phyloP scores from a whole-genome alignment of 1,140 invertebrate species.

The Scaptomyza montana region DNA sequence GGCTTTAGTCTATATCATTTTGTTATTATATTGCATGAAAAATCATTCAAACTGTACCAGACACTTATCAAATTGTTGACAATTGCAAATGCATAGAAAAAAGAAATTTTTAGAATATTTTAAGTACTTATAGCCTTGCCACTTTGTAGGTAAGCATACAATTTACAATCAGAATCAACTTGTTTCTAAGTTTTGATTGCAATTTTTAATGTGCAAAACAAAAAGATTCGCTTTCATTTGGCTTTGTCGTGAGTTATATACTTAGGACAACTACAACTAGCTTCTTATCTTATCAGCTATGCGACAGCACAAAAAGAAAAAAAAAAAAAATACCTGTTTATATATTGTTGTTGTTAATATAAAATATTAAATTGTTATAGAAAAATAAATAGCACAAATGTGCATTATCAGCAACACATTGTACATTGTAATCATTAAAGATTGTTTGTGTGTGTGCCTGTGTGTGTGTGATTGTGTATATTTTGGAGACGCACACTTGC shows the following conservation, averaged over 20 bases:
- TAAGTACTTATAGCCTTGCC: no score
- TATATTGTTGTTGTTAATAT: conserved; percentile 32
- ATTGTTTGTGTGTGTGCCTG: neutral
- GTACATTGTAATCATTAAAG: conserved; percentile 35
- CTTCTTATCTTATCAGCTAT: conserved; percentile 48
- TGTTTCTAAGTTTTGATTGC: neutral
- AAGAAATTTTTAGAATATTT: no score
- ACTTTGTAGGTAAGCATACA: no score
- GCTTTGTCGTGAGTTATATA: conserved; percentile 4
- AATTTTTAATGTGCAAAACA: conserved; percentile 2
- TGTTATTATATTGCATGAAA: neutral
- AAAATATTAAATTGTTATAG: conserved; percentile 46
- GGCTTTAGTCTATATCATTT: no score
- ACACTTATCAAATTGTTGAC: no score
- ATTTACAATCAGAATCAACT: no score
- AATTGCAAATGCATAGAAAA: no score
- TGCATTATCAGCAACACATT: conserved; percentile 67
- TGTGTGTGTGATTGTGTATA: conserved; percentile 25
- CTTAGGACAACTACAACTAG: conserved; percentile 4
- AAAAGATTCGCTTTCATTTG: conserved; percentile 47
- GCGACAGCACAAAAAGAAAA: conserved; percentile 37
- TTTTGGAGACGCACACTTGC: conserved; percentile 37
- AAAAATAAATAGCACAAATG: conserved; percentile 81
- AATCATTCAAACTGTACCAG: no score
- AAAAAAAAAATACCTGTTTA: conserved; percentile 36